Conservation (phyloP, 2,888 invertebrate species). For the Yponomeuta evonymella region DNA sequence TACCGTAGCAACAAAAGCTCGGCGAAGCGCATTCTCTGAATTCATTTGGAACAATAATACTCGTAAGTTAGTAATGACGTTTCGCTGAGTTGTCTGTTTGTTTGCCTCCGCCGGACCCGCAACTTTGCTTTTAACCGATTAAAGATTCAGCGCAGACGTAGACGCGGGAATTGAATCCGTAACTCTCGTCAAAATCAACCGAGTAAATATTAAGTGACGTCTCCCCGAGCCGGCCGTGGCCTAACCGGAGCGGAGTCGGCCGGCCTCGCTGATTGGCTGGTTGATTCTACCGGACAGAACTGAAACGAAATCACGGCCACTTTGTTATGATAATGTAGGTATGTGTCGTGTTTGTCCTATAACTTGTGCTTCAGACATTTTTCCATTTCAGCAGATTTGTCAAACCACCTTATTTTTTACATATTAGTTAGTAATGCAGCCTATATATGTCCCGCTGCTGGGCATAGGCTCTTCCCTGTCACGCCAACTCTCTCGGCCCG, state of each 20-base stretch:
- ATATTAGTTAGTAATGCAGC: too few relatives aligned
- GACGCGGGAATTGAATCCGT: neutral
- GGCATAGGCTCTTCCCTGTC: too few relatives aligned
- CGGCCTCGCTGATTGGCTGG: neutral
- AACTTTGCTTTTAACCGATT: conserved; percentile 3
- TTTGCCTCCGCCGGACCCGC: neutral
- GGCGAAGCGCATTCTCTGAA: neutral
- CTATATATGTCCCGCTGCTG: too few relatives aligned
- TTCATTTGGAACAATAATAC: neutral
- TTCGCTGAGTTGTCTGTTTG: neutral
- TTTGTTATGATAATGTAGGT: too few relatives aligned
- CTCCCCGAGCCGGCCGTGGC: neutral
- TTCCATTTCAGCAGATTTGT: too few relatives aligned
- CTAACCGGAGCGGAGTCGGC: too few relatives aligned
- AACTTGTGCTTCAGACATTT: too few relatives aligned
- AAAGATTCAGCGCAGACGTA: neutral
- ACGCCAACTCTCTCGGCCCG: too few relatives aligned
- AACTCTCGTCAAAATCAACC: conserved; percentile 1
- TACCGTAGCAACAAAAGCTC: neutral
- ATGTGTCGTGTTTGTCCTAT: too few relatives aligned
- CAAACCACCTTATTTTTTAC: too few relatives aligned
- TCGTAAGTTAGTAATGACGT: neutral
- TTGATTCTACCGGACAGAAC: neutral
- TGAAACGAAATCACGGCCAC: neutral
- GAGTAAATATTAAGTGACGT: neutral